Evolutionary conservation across 2,113 vertebrate species (phyloP), one percentile per base, ranked within the genome.

Genomic region (Trogon melanurus): DNA sequence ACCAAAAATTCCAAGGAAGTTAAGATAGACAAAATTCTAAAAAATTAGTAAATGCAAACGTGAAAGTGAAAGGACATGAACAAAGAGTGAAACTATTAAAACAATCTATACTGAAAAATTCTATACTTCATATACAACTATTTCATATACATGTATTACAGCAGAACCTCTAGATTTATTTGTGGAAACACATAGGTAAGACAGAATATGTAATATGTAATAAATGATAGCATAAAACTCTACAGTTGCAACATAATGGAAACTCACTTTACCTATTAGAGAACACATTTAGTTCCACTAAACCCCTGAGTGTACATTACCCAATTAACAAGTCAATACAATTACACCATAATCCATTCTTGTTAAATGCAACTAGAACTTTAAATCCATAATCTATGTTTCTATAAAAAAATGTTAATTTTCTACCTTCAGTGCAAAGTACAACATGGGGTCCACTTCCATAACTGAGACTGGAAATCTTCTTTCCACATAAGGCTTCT

Each of bases 401-500:
- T 87, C 61, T 27, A 13, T 23, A 4, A 26, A 80, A 26, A 80
- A 86, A 71, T 29, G 32, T 44, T 70, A 13, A 71, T 82, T 74
- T 88, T 84, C 94, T 98, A 99, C 99, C 99, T 97, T 99, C 98
- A 62, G 99, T 99, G 94, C 98, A 98, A 91, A 99, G 98, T 61
- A 99, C 97, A 90, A 99, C 96, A 96, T 99, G 99, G 26, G 99
- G 99, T 41, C 99, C 99, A 41, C 99, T 99, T 93, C 99, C 99
- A 15, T 99, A 99, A 97, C 99, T 99, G 88, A 99, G 97, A 94
- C 98, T 99, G 91, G 98, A 98, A 96, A 99, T 98, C 97, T 99
- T 99, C 97, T 98, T 99, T 78, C 99, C 99, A 65, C 98, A 99
- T 86, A 99, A 98, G 64, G 97, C 97, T 96, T 99, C 99, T 92